Evolutionary conservation across 2,113 vertebrate genomes (phyloP).

Genomic region (Smithornis capensis): DNA sequence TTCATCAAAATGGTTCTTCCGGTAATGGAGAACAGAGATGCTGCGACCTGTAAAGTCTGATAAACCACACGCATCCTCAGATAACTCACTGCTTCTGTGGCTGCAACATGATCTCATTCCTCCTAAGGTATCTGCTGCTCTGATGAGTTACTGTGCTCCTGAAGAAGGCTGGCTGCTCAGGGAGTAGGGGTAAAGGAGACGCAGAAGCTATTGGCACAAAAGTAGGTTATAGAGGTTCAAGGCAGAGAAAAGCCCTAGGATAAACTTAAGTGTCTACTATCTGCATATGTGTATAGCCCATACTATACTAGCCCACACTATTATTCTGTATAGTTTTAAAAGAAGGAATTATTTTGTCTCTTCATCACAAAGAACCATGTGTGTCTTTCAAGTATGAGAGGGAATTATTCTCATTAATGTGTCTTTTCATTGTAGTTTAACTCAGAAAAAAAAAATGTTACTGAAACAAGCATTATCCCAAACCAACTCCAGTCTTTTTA

Average conservation of each 20-base stretch:
- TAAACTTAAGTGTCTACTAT: neutral
- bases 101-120: neutral
- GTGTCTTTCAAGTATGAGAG: neutral
- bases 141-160: neutral
- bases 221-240: neutral
- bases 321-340: no score
- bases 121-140: neutral
- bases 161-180: neutral
- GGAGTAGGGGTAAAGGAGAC: neutral
- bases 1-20: neutral
- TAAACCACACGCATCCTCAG: neutral
- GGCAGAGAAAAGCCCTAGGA: neutral
- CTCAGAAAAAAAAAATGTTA: neutral
- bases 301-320: no score
- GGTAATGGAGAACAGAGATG: neutral
- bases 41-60: neutral
- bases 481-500: neutral
- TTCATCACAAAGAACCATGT: neutral
- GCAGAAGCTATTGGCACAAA: neutral
- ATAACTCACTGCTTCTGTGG: neutral
- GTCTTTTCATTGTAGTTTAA: neutral
- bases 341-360: neutral
- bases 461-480: neutral
- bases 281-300: neutral
- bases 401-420: neutral